Base-by-base conservation (phyloP, 1,140 invertebrate genomes). In the Philopotamus ludificatus region DNA sequence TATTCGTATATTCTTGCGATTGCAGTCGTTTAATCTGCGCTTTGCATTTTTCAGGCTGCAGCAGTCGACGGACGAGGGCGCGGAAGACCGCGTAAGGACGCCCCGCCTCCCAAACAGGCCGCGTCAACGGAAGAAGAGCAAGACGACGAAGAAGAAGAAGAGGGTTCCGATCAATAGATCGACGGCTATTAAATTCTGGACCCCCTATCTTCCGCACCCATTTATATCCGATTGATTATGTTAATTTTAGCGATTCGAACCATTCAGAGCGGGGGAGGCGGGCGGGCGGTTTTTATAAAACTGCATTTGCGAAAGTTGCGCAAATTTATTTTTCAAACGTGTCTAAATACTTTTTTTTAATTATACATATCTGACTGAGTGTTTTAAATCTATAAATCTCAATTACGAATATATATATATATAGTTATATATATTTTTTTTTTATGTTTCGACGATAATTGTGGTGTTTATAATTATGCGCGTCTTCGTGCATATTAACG, bases 141-240 rank as follows among this genome's bases (percentile, higher is more conserved):
- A 55, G 79, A 80, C 64, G 78, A 81, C 61, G 78, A 81, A 58
- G 78, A 80, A 34, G 77, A 79, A 51, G 79, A 81, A 51, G 79
- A 81, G 62, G 77, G 75, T 58, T 80, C 79, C 69, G 79, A 81
- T 74, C 75, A 81, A 74, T 79, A 79, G 77, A 74, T 63, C 18
- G 21, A 22, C 23, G 28, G 57, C 57, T 23, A 20, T 34, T 21
- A 23, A 34, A 41, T 42, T 47, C 22, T 16, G 42, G 57, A 26
- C 57, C 41, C 9, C 42, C 57, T 47, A 47, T 60, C 57, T 60
- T 20, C 57, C 57, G 57, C 57, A 47, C 57, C 23, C 20, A 39
- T 54, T 54, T 54, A 54, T 54, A 54, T n/a, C n/a, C n/a, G n/a
- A 54, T 34, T 25, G 26, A 10, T 54, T 54, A 16, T 34, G 26